A percentile compares a stretch with the other conserved stretches of the same genome.
These are phyloP conservation scores for Macropodus opercularis DNA, from an alignment of 2,797 vertebrate species.

Conservation along the genomic window DNA sequence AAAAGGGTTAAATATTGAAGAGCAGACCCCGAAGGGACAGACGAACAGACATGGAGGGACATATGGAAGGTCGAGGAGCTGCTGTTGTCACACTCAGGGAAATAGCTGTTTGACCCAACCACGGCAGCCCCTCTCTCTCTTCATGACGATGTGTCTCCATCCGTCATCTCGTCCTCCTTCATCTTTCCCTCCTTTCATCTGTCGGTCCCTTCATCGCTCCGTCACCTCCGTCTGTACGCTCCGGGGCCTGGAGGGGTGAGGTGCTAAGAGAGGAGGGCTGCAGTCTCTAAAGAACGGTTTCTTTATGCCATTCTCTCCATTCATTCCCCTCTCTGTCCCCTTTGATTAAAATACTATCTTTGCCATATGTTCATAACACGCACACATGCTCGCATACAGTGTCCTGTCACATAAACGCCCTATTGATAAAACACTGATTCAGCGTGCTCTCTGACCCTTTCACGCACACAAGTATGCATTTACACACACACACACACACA, in stretches of 20 bases:
- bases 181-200: constrained; percentile 59
- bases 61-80: constrained; percentile 29
- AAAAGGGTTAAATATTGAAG: constrained; percentile 29
- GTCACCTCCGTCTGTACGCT: constrained; percentile 54
- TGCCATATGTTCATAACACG: constrained; percentile 56
- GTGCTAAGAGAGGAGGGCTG: constrained; percentile 50
- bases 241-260: constrained; percentile 46
- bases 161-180: constrained; percentile 55
- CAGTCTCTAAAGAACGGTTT: constrained; percentile 63
- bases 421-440: constrained; percentile 72
- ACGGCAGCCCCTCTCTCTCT: constrained; percentile 48
- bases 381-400: constrained; percentile 45
- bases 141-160: constrained; percentile 5
- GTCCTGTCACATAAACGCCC: constrained; percentile 49
- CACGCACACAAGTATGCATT: constrained; percentile 40
- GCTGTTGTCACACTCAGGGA: constrained; percentile 24
- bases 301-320: constrained; percentile 51
- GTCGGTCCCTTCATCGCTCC: constrained; percentile 41
- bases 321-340: constrained; percentile 36
- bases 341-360: constrained; percentile 73
- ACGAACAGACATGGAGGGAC: constrained; percentile 26
- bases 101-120: constrained; percentile 26
- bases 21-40: constrained; percentile 18
- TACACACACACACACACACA: constrained; percentile 19
- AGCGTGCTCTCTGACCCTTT: constrained; percentile 37